Conservation (phyloP, 1,140 invertebrate species). For the Cyclina sinensis region DNA sequence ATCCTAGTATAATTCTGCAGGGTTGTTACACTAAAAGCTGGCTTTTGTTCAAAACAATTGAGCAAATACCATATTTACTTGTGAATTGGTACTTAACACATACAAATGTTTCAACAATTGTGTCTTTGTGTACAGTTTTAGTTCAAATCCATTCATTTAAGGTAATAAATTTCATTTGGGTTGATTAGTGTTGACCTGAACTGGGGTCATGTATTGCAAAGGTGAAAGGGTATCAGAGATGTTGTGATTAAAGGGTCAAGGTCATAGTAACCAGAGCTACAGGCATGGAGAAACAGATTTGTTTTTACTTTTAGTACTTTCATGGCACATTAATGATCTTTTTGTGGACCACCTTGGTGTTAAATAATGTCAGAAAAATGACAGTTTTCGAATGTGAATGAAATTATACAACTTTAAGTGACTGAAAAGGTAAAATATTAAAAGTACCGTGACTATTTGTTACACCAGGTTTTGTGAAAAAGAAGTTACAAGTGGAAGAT, state of each 20-base stretch:
- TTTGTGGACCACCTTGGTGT: not conserved
- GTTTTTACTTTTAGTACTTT: not conserved
- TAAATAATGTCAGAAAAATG: not conserved
- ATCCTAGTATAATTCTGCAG: slow-evolving; percentile 18
- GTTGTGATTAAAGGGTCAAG: slow-evolving; percentile 17
- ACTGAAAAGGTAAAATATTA: no score
- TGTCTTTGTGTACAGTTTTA: slow-evolving; percentile 28
- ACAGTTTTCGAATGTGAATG: not conserved
- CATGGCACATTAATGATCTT: slow-evolving; percentile 32
- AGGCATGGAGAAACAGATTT: slow-evolving; percentile 19
- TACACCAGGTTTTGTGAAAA: no score
- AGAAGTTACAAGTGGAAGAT: no score
- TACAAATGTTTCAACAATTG: slow-evolving; percentile 42
- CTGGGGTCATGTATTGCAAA: slow-evolving; percentile 38
- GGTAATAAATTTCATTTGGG: slow-evolving; percentile 64
- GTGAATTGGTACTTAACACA: slow-evolving; percentile 32
- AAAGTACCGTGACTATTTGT: no score
- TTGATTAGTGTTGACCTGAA: slow-evolving; percentile 56
- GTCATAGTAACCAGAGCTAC: slow-evolving; percentile 54
- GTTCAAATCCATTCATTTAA: slow-evolving; percentile 55
- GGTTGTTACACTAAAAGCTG: slow-evolving; percentile 22
- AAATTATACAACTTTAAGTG: not conserved
- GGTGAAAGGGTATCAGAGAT: slow-evolving; percentile 41
- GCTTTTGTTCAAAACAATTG: slow-evolving; percentile 38
- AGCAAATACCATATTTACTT: slow-evolving; percentile 46